Evolutionary conservation across 2,113 vertebrate genomes (phyloP), one percentile per base, ranked within the genome.

Genomic region (Bubo scandiacus): DNA sequence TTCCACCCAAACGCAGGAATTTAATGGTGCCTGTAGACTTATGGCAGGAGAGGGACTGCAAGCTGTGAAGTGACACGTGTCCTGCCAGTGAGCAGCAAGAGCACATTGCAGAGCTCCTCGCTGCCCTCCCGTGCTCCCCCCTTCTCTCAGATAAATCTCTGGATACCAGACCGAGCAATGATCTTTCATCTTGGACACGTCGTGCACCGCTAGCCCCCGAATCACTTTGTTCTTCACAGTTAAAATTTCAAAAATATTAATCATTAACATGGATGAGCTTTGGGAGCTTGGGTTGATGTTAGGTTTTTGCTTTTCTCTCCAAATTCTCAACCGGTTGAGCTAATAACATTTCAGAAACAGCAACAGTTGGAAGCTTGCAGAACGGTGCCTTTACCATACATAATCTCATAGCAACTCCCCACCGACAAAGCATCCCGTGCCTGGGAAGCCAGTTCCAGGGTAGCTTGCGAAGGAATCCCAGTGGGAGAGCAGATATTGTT

Each of bases 201-300:
- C 32, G 22, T 49, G 87, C 62, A 65, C 74, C 27, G 12, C 83
- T 74, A 70, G 71, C 88, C 59, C 49, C 62, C 75, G 90, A 86
- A 94, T 38, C 70, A 30, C 92, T 97, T 84, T 86, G 88, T 73
- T 96, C 94, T 91, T 90, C 83, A 19, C 80, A 66, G 85, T 43
- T 62, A 67, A 92, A 66, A 81, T 73, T 91, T 96, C 87, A 92
- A 71, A 79, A 43, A 68, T 57, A 90, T 86, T 81, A 86, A 94
- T 96, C 57, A 87, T 91, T 88, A 96, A 97, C 88, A 58, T 12
- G 58, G 88, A 90, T 81, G 92, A 96, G 81, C 80, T 84, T 75
- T 9, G 15, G 85, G 92, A 96, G 85, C 77, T 86, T 20, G 27
- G 67, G 40, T 6, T 83, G 73, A 74, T n/a, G 55, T 38, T 52